Base-by-base conservation (phyloP, 2,888 invertebrate genomes). In the Sphinx pinastri region DNA sequence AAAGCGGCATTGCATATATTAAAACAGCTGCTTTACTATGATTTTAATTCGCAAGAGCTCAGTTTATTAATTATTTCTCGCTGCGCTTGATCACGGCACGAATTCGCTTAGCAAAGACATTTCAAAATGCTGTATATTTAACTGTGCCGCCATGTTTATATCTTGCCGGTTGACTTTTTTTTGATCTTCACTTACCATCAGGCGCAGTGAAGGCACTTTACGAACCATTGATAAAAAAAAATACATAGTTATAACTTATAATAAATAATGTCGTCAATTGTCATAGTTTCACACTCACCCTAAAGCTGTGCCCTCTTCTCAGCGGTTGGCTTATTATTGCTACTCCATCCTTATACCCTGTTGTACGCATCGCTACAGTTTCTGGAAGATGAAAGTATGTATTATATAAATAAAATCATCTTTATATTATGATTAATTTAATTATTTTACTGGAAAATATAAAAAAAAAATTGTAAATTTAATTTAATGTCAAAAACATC, bases 261-360 rank as follows among this genome's bases (percentile, higher is more conserved):
- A 25, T 25, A 25, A 25, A 31, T 57, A 31, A 12, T 57, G 12
- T 12, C 12, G 12, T 12, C 12, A 57, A 19, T 10, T 57, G 13
- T 19, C 19, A 57, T 57, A 57, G 38, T 13, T 19, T 12, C 13
- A 25, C 47, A 84, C 92, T 80, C 88, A 97, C 96, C 94, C 96
- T 95, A 81, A 97, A 96, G 76, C 95, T 93, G 75, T 96, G 95
- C 19, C 96, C 97, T 73, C 95, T 94, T 47, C 95, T 92, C 16
- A 97, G 84, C 0, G 96, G 96, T 76, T 96, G 95, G 78, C 95
- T 91, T 68, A 96, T 94, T 77, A 97, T 95, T 0, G 97, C 96
- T 12, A 97, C 89, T 8, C 96, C 98, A 81, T 98, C 97, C 88
- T 98, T 97, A 84, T 98, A 98, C 45, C 98, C 97, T 52, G 96